Evolutionary conservation across 2,113 vertebrate genomes (phyloP).

Genomic region (Manacus vitellinus): DNA sequence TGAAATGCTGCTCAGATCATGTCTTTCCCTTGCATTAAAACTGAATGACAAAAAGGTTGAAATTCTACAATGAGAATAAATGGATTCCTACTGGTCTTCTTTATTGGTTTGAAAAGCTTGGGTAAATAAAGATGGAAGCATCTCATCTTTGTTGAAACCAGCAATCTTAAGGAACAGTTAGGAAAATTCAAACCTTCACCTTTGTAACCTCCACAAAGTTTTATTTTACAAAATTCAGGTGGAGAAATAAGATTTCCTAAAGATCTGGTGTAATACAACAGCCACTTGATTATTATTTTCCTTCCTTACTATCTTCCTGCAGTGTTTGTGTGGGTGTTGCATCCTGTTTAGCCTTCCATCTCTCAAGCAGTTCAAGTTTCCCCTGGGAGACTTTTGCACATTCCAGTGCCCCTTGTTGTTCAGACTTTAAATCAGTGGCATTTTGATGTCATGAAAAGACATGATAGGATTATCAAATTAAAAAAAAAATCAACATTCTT

Average conservation of each 20-base stretch:
- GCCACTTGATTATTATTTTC: background rate
- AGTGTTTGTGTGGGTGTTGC: background rate
- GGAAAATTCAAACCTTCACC: background rate
- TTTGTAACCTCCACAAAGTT: background rate
- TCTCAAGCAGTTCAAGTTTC: background rate
- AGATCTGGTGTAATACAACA: background rate
- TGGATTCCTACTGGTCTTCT: background rate
- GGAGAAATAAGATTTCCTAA: background rate
- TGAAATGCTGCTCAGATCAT: background rate
- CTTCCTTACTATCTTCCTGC: background rate
- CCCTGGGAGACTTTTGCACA: background rate
- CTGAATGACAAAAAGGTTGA: background rate
- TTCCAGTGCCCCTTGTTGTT: background rate
- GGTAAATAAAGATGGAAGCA: background rate
- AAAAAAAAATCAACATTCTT: background rate
- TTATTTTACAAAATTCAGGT: background rate
- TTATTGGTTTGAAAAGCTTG: background rate
- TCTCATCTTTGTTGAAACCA: background rate
- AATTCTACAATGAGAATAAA: background rate
- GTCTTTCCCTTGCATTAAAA: conserved; percentile 13
- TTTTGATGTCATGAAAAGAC: background rate
- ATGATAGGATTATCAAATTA: background rate
- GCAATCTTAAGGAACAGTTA: background rate
- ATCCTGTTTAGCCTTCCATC: background rate
- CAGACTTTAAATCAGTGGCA: background rate